Percentiles rank a stretch among this genome's conserved stretches.
These are phyloP conservation scores for Chaenogobius annularis DNA, from an alignment of 2,113 vertebrate species.

Conservation along the genomic window DNA sequence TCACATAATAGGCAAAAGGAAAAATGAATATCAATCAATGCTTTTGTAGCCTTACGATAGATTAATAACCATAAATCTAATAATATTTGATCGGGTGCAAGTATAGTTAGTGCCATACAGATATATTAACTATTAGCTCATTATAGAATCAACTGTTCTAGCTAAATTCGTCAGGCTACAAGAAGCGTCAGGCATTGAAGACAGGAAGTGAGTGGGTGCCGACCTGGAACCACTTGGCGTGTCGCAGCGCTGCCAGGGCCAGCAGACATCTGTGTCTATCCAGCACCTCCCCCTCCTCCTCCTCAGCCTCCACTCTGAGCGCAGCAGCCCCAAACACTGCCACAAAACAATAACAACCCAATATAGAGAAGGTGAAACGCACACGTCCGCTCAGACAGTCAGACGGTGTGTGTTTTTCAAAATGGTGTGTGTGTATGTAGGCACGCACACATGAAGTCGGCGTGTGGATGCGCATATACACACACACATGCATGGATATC, in stretches of 20 bases:
- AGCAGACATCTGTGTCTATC: conserved; percentile 99
- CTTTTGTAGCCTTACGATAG: conserved; percentile 85
- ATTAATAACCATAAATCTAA: not conserved
- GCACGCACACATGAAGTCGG: conserved; percentile 25
- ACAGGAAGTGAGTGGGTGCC: conserved; percentile 87
- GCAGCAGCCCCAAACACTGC: conserved; percentile 95
- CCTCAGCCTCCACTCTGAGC: conserved; percentile 94
- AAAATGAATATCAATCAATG: conserved; percentile 76
- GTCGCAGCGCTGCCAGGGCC: conserved; percentile 99
- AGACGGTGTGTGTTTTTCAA: conserved; percentile 65
- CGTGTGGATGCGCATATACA: conserved; percentile 49
- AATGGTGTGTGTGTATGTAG: conserved; percentile 33
- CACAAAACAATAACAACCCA: conserved; percentile 80
- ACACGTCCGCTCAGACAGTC: conserved; percentile 50
- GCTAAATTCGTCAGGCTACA: conserved; percentile 80
- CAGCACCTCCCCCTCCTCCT: conserved; percentile 96
- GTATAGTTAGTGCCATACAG: not conserved
- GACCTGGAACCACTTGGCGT: conserved; percentile 99
- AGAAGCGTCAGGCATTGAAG: conserved; percentile 78
- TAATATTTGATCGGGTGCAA: not conserved
- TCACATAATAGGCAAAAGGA: conserved; percentile 74
- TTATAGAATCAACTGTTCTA: not conserved
- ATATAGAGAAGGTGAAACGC: conserved; percentile 69
- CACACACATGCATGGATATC: conserved; percentile 58
- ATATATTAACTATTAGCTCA: not conserved